phyloP scores from a whole-genome alignment of 2,797 vertebrate species.

The Anguilla megastoma region DNA sequence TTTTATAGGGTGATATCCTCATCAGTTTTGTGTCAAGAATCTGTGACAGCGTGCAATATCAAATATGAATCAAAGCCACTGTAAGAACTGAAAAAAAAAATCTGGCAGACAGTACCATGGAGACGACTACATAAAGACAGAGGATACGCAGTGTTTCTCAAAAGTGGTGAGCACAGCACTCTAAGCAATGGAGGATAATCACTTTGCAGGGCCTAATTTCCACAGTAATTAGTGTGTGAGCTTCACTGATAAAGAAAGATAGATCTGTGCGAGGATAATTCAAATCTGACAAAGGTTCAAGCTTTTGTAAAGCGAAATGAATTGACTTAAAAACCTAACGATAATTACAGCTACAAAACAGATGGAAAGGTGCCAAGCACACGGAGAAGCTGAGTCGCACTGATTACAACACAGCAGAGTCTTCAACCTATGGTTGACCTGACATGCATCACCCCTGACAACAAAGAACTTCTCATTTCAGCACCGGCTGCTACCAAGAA shows the following conservation, averaged over 20 bases:
- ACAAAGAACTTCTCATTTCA: not conserved
- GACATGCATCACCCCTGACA: not conserved
- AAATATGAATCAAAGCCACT: not conserved
- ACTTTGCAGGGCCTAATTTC: not conserved
- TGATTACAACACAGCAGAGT: conserved; percentile 28
- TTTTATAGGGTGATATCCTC: not conserved
- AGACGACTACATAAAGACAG: not conserved
- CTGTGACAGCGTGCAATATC: not conserved
- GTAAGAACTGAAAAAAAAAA: not conserved
- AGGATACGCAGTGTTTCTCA: not conserved
- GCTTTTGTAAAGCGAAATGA: not conserved
- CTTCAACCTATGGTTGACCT: not conserved
- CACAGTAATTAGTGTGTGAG: conserved; percentile 8
- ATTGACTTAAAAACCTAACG: not conserved
- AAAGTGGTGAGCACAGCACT: not conserved
- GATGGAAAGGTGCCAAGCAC: conserved; percentile 51
- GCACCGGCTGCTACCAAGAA: not conserved
- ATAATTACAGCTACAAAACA: conserved; percentile 16
- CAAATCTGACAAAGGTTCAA: not conserved
- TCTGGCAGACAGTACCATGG: not conserved
- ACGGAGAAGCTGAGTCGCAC: conserved; percentile 17
- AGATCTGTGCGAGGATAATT: not conserved
- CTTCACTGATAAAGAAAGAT: not conserved
- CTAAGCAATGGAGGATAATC: conserved; percentile 1
- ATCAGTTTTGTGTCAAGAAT: not conserved